phyloP scores from a whole-genome alignment of 2,113 vertebrate species.

The Sus scrofa region T2T-Sscrofa CM000812.6:120739501-120740000 shows the following conservation, averaged over 20 bases:
- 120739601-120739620: constrained; percentile 59
- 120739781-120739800: neutral
- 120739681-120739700: neutral
- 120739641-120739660: constrained; percentile 6
- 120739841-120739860: neutral
- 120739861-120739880: neutral
- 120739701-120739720: neutral
- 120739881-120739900: neutral
- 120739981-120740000: neutral
- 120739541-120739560: constrained; percentile 47
- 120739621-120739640: constrained; percentile 39
- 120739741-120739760: neutral
- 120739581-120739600: constrained; percentile 60
- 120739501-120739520: neutral
- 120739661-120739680: neutral
- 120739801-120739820: neutral
- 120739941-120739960: neutral
- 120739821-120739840: neutral
- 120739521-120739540: neutral
- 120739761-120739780: neutral
- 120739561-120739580: constrained; percentile 52
- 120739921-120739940: neutral
- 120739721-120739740: neutral
- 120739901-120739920: neutral
- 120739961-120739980: neutral